These are phyloP conservation scores for Pyrrhosoma nymphula DNA, from an alignment of 2,888 invertebrate species.

Conservation along the genomic window DNA sequence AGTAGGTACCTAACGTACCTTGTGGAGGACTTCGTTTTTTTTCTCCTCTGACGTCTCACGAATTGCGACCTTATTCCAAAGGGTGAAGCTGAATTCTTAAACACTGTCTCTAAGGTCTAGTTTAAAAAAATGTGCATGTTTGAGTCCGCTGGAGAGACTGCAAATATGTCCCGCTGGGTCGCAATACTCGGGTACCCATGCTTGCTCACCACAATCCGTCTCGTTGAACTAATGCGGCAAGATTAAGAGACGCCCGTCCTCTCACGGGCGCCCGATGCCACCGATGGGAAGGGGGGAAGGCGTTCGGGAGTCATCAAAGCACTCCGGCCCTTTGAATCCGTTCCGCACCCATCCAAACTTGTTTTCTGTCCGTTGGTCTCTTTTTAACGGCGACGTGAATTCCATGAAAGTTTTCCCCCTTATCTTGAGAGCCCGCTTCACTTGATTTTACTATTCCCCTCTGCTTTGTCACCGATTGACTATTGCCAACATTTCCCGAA, in stretches of 20 bases:
- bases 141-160: not conserved
- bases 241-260: not conserved
- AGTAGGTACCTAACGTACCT: not conserved
- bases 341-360: not conserved
- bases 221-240: not conserved
- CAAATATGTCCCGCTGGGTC: not conserved
- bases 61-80: not conserved
- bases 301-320: too few species aligned
- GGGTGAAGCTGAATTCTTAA: not conserved
- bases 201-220: not conserved
- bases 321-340: not conserved
- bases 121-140: not conserved
- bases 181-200: not conserved
- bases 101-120: not conserved
- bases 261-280: too few species aligned
- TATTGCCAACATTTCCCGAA: too few species aligned
- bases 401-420: not conserved
- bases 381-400: slow-evolving; percentile 20
- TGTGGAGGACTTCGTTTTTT: not conserved
- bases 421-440: not conserved
- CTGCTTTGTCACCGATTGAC: too few species aligned
- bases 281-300: too few species aligned
- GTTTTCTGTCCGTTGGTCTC: not conserved
- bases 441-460: not conserved
- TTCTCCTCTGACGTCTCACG: not conserved